phyloP scores from a whole-genome alignment of 1,140 invertebrate species.

The Mactra quadrangularis region DNA sequence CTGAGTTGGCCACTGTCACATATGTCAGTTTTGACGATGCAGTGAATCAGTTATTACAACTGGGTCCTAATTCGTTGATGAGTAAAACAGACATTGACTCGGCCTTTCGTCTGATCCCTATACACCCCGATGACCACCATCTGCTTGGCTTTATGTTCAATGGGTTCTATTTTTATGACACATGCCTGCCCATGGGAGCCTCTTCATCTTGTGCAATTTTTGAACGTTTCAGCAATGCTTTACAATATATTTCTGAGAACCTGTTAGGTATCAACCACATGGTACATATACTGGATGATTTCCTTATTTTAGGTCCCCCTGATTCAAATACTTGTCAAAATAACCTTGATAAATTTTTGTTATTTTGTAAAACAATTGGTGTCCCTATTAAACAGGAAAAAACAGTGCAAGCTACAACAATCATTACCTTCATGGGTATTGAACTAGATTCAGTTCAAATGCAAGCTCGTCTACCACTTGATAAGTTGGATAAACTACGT shows the following conservation, averaged over 20 bases:
- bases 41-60: no score
- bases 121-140: no score
- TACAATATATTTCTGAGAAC: slow-evolving; percentile 2
- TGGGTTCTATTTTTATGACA: no score
- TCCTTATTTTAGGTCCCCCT: slow-evolving; percentile 1
- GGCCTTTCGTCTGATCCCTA: no score
- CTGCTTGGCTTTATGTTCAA: slow-evolving; percentile 21
- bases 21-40: no score
- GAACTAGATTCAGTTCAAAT: slow-evolving; percentile 14
- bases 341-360: background rate
- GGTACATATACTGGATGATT: slow-evolving; percentile 40
- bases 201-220: slow-evolving; percentile 40
- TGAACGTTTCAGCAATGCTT: slow-evolving; percentile 55
- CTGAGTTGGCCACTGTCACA: no score
- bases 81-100: no score
- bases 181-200: no score
- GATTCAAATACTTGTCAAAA: background rate
- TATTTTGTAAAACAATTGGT: slow-evolving; percentile 6
- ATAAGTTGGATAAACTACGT: no score
- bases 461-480: background rate
- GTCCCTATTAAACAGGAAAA: slow-evolving; percentile 47
- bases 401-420: background rate
- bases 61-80: no score
- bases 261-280: slow-evolving; percentile 5
- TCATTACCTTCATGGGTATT: slow-evolving; percentile 34